Conservation (phyloP, 1,140 invertebrate genomes). For the Drosophila prosaltans region DNA sequence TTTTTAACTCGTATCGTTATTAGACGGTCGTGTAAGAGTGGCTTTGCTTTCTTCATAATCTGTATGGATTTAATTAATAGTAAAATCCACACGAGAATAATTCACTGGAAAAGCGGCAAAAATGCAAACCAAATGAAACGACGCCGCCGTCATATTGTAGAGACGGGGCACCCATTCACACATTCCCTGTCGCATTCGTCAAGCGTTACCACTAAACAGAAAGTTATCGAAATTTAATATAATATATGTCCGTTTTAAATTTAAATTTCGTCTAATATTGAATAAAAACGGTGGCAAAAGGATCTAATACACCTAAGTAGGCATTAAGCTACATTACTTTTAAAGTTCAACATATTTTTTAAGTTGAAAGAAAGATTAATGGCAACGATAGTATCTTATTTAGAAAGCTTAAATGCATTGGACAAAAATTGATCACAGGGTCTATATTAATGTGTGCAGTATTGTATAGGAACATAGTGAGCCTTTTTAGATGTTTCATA, state of each 20-base stretch:
- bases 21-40: constrained; percentile 67
- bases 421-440: no score
- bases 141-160: constrained; percentile 47
- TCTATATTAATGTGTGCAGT: no score
- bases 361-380: no score
- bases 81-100: constrained; percentile 43
- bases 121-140: constrained; percentile 38
- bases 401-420: no score
- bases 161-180: not conserved
- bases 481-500: no score
- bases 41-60: constrained; percentile 79
- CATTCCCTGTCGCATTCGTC: not conserved
- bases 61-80: constrained; percentile 25
- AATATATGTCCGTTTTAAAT: not conserved
- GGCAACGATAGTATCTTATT: no score
- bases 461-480: no score
- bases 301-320: no score
- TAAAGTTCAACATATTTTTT: no score
- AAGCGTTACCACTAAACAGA: constrained; percentile 14
- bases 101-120: constrained; percentile 28
- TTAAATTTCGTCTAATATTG: no score
- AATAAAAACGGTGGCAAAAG: no score
- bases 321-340: no score
- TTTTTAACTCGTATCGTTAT: constrained; percentile 79
- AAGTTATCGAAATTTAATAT: not conserved